Evolutionary conservation across 1,140 invertebrate species (phyloP).

Genomic region (Brachionus plicatilis): DNA sequence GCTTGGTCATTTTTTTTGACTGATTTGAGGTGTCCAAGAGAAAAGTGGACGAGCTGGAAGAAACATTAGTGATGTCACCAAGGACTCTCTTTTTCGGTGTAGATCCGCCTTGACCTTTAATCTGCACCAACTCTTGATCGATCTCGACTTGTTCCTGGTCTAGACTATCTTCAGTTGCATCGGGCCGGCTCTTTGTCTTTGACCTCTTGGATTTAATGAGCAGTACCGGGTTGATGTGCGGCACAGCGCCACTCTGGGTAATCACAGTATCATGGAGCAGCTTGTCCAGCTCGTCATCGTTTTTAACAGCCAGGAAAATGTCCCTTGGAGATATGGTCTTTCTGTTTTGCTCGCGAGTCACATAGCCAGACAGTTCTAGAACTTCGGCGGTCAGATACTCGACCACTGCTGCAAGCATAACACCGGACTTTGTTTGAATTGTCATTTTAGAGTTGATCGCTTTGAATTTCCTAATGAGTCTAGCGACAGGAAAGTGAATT

Average conservation of each 20-base stretch:
- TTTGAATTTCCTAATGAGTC: constrained; percentile 97
- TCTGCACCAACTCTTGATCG: not conserved
- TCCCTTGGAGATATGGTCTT: constrained; percentile 98
- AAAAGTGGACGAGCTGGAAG: not conserved
- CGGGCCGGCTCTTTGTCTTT: not conserved
- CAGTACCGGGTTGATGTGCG: not conserved
- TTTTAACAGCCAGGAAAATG: constrained; percentile 94
- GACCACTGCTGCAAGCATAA: constrained; percentile 96
- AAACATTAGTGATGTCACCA: not conserved
- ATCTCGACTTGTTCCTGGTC: not conserved
- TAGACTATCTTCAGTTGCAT: not conserved
- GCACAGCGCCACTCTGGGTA: not conserved
- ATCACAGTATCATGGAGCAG: constrained; percentile 94
- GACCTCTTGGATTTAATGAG: not conserved
- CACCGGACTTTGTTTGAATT: constrained; percentile 91
- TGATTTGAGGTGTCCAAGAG: not conserved
- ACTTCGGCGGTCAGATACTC: constrained; percentile 96
- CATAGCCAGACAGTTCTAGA: constrained; percentile 92
- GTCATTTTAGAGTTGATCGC: constrained; percentile 96
- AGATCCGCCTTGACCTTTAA: not conserved
- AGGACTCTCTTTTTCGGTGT: not conserved
- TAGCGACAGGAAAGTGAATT: constrained; percentile 90
- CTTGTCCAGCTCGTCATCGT: constrained; percentile 97
- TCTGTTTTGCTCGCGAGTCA: constrained; percentile 96
- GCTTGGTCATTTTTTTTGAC: not conserved